Evolutionary conservation across 2,113 vertebrate genomes (phyloP).

Genomic region (Corythornis cristatus): DNA sequence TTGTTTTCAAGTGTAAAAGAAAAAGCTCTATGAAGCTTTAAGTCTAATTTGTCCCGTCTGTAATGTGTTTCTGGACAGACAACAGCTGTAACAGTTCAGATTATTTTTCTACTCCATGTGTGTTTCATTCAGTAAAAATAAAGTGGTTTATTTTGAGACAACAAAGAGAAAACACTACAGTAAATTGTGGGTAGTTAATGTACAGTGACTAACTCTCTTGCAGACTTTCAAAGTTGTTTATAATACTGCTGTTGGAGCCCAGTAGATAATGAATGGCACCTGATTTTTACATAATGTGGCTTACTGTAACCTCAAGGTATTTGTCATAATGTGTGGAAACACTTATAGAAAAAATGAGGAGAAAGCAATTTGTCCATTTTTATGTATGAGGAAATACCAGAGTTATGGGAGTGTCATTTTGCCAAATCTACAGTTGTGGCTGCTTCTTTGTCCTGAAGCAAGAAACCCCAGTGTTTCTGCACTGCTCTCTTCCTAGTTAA

Average conservation of each 20-base stretch:
- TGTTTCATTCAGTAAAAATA: neutral
- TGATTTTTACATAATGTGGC: neutral
- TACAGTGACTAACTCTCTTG: neutral
- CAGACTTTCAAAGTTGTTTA: neutral
- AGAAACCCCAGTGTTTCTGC: neutral
- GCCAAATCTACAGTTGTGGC: neutral
- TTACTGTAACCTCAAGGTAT: neutral
- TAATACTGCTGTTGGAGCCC: accelerated
- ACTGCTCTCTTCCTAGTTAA: neutral
- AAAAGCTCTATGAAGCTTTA: neutral
- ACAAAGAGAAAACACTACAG: neutral
- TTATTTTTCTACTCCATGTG: neutral
- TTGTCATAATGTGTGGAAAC: neutral
- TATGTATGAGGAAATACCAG: neutral
- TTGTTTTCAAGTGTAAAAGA: neutral
- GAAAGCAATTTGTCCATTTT: neutral
- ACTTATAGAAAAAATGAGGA: neutral
- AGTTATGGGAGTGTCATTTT: neutral
- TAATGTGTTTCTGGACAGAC: neutral
- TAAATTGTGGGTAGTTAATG: neutral
- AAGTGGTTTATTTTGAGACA: neutral
- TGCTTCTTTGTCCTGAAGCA: neutral
- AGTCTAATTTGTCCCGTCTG: neutral
- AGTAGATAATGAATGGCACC: neutral
- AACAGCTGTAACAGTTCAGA: neutral